Evolutionary conservation across 2,113 vertebrate genomes (phyloP), one percentile per base, ranked within the genome.

Genomic region (Cyprinodon brontotheroides): DNA sequence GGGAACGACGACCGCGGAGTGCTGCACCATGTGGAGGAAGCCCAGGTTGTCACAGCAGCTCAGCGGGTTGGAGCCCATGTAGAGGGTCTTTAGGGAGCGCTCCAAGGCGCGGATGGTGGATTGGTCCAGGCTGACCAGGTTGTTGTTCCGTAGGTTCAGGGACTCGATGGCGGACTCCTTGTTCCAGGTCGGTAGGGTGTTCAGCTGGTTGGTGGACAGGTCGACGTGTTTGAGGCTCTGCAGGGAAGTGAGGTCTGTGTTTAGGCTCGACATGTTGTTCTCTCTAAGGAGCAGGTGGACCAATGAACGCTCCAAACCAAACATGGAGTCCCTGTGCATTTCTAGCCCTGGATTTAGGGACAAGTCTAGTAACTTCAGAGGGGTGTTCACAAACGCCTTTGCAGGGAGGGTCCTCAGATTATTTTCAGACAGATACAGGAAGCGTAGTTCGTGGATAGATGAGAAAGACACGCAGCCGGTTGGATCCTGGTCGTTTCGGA

Each of bases 121-220:
- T 76, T 88, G 78, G 1, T 97, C 93, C 67, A 99, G 87, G 0
- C 93, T 93, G 57, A 94, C 95, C 80, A 99, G 92, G 76, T 92
- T 95, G 70, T 99, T 99, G 88, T 97, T 96, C 68, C 94, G 93
- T 59, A 99, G 91, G 85, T 99, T 97, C 41, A 99, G 85, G 5
- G 94, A 94, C 92, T 98, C 96, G 0, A 99, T 87, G 9, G 92
- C 93, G 9, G 95, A 95, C 1, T 93, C 92, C 68, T 82, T 92
- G 5, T 86, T 94, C 95, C 95, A 96, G 11, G 80, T 72, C 0
- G 96, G 95, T 3, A 99, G 77, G 61, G 88, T 89, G 41, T 91
- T 95, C 65, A 99, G 79, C 78, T 83, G 95, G 86, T 99, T 99
- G 78, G 93, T 92, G 0, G 96, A 96, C 4, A 99, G 91, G 72